A percentile compares a stretch with the other conserved stretches of the same genome.
phyloP scores from a whole-genome alignment of 2,113 vertebrate species.

The Epinephelus lanceolatus region DNA sequence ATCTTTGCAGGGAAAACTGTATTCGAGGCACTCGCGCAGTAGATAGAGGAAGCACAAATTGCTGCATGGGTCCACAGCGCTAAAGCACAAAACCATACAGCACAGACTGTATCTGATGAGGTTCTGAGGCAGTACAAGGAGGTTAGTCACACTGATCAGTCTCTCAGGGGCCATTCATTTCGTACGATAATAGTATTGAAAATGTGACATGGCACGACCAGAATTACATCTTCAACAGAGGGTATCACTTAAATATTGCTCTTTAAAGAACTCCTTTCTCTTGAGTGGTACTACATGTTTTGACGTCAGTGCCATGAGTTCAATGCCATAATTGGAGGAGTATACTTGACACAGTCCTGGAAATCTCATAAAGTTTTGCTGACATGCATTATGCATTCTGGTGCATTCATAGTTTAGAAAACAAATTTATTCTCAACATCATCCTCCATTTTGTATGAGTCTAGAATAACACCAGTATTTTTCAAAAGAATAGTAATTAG shows the following conservation, averaged over 20 bases:
- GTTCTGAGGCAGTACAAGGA: conserved; percentile 44
- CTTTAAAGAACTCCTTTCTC: background rate
- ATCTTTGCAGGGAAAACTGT: conserved; percentile 65
- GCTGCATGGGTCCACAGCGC: conserved; percentile 20
- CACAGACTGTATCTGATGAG: conserved; percentile 54
- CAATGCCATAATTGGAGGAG: conserved; percentile 24
- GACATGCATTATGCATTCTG: conserved; percentile 28
- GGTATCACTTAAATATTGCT: background rate
- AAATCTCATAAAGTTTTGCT: conserved; percentile 32
- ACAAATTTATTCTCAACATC: conserved; percentile 54
- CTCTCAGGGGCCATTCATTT: conserved; percentile 24
- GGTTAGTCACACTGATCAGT: conserved; percentile 49
- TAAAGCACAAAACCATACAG: conserved; percentile 23
- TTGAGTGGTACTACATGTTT: conserved; percentile 13
- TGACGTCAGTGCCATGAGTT: conserved; percentile 5
- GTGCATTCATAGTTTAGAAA: conserved; percentile 40
- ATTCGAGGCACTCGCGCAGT: conserved; percentile 24
- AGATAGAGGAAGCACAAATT: conserved; percentile 52
- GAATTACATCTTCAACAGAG: background rate
- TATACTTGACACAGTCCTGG: background rate
- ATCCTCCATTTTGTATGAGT: conserved; percentile 54
- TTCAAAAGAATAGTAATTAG: conserved; percentile 76
- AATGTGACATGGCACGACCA: conserved; percentile 8
- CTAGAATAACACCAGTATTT: conserved; percentile 50
- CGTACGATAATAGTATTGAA: conserved; percentile 19